Conservation (phyloP, 2,797 vertebrate genomes). For the Micrastur ruficollis region DNA sequence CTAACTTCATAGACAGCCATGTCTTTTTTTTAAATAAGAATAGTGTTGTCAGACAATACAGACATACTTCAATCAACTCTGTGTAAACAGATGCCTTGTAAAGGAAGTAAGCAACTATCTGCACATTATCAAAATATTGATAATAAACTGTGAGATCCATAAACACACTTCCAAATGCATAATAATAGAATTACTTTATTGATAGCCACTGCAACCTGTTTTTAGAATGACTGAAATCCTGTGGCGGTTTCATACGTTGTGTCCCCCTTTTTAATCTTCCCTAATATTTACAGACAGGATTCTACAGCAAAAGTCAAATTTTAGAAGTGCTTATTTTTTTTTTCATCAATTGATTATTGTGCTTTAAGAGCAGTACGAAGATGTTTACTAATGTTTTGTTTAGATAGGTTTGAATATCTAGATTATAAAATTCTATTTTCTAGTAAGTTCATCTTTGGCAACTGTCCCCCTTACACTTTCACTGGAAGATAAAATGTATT, state of each 20-base stretch:
- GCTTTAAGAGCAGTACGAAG: neutral
- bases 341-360: neutral
- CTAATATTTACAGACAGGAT: neutral
- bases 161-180: neutral
- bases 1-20: constrained; percentile 28
- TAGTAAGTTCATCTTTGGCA: neutral
- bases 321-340: neutral
- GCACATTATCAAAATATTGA: neutral
- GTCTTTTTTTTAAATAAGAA: neutral
- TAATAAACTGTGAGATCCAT: constrained; percentile 42
- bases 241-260: neutral
- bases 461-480: neutral
- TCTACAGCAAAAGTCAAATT: neutral
- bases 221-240: neutral
- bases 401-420: constrained; percentile 34
- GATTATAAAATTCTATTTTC: constrained; percentile 27
- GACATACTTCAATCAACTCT: neutral
- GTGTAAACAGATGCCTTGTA: neutral
- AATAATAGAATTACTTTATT: neutral
- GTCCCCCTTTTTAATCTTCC: neutral
- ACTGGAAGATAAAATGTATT: neutral
- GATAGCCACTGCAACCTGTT: neutral
- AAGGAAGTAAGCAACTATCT: neutral
- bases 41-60: neutral
- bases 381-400: neutral